Percentiles rank a stretch among this genome's conserved stretches.
Conservation (phyloP, 2,113 vertebrate species). For the Chauna torquata region DNA sequence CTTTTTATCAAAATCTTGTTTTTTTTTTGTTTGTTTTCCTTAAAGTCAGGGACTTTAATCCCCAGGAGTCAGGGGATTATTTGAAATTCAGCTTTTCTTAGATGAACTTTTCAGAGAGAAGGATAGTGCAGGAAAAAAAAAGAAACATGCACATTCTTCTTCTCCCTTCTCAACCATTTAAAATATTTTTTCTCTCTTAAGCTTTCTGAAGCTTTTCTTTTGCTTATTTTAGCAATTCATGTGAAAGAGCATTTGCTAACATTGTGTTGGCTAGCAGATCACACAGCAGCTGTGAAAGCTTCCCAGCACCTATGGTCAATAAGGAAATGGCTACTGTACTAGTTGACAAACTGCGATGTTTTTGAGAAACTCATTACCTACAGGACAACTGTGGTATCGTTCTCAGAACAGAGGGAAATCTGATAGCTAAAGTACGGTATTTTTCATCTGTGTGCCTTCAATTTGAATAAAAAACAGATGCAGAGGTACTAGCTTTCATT, state of each 20-base stretch:
- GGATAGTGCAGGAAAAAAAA: fast-evolving
- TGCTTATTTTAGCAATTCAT: background rate
- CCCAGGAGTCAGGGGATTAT: background rate
- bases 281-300: background rate
- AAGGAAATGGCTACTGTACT: background rate
- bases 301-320: background rate
- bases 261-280: background rate
- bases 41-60: background rate
- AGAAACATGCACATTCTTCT: background rate
- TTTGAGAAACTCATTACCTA: background rate
- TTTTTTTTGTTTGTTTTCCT: background rate
- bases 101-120: background rate
- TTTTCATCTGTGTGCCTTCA: constrained; percentile 6
- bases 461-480: constrained; percentile 53
- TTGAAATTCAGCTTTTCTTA: background rate
- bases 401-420: constrained; percentile 24
- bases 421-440: background rate
- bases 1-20: background rate
- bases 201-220: background rate
- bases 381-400: background rate
- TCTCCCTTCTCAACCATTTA: background rate
- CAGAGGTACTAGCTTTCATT: constrained; percentile 20
- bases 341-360: background rate
- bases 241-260: background rate
- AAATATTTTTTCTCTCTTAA: background rate